Conservation (phyloP, 2,888 invertebrate genomes). For the Thalpophila matura region DNA sequence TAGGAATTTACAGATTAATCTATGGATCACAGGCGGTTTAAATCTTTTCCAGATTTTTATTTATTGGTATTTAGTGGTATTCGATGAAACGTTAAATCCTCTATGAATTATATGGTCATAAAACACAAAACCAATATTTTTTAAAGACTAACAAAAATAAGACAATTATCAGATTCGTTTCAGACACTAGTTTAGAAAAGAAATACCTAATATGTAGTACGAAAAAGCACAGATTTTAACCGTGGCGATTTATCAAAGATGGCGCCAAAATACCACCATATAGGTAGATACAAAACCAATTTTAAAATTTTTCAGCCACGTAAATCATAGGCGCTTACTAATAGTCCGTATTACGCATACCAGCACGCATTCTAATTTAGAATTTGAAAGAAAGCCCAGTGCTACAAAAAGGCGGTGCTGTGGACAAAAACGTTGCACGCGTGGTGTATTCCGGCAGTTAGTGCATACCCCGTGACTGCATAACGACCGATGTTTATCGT, state of each 20-base stretch:
- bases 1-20: slow-evolving; percentile 57
- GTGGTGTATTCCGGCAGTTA: slow-evolving; percentile 82
- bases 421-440: slow-evolving; percentile 84
- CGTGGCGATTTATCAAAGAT: slow-evolving; percentile 74
- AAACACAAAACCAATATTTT: slow-evolving; percentile 26
- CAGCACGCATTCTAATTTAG: slow-evolving; percentile 67
- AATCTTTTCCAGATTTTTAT: slow-evolving; percentile 8
- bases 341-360: slow-evolving; percentile 67
- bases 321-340: slow-evolving; percentile 86
- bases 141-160: slow-evolving; percentile 2
- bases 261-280: slow-evolving; percentile 81
- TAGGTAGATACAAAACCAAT: slow-evolving; percentile 62
- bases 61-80: not conserved
- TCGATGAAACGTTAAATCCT: slow-evolving; percentile 12
- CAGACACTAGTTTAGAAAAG: slow-evolving; percentile 31
- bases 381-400: slow-evolving; percentile 67
- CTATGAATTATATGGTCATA: slow-evolving; percentile 30
- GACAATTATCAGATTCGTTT: slow-evolving; percentile 44
- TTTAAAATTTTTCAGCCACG: slow-evolving; percentile 66
- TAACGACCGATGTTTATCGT: slow-evolving; percentile 88
- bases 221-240: slow-evolving; percentile 33
- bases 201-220: slow-evolving; percentile 24
- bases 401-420: slow-evolving; percentile 68
- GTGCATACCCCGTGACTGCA: slow-evolving; percentile 86
- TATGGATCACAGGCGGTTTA: slow-evolving; percentile 30